Evolutionary conservation across 37 sponge, comb jelly and placozoan genomes (phyloP).

Genomic region (Petrosia ficiformis): DNA sequence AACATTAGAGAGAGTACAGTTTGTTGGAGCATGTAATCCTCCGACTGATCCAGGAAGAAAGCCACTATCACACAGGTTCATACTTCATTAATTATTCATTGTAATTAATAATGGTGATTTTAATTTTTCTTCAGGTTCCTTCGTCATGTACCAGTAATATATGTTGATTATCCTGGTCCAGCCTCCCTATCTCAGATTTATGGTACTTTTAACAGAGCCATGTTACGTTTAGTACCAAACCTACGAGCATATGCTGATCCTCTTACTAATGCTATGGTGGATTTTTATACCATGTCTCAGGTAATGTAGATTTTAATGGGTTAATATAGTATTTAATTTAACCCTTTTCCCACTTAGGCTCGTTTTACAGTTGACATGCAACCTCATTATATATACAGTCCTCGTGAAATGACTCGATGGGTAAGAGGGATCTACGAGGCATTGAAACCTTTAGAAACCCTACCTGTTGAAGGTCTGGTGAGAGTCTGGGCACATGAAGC

Average conservation of each 20-base stretch:
- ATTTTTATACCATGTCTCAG: conserved; percentile 93
- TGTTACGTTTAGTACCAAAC: conserved; percentile 88
- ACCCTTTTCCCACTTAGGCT: conserved; percentile 36
- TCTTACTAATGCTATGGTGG: conserved; percentile 98
- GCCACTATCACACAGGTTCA: conserved; percentile 85
- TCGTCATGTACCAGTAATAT: conserved; percentile 96
- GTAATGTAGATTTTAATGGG: conserved; percentile 22
- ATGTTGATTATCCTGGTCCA: conserved; percentile 96
- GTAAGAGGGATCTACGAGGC: conserved; percentile 95
- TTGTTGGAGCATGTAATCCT: conserved; percentile 98
- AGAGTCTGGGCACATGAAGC: conserved; percentile 98
- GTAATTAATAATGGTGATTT: neutral
- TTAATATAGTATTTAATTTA: neutral
- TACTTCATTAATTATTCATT: neutral
- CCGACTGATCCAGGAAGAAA: conserved; percentile 97
- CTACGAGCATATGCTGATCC: conserved; percentile 88
- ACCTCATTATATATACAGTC: conserved; percentile 98
- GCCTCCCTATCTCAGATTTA: conserved; percentile 95
- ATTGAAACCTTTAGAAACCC: conserved; percentile 81
- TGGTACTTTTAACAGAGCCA: conserved; percentile 97
- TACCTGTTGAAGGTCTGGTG: conserved; percentile 91
- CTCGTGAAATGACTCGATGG: conserved; percentile 98
- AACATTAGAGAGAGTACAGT: conserved; percentile 90
- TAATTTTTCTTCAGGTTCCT: conserved; percentile 70
- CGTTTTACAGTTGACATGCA: conserved; percentile 98